A percentile compares a stretch with the other conserved stretches of the same genome.
These are phyloP conservation scores for Ennomos quercinarius DNA, from an alignment of 2,888 invertebrate species.

Conservation along the genomic window DNA sequence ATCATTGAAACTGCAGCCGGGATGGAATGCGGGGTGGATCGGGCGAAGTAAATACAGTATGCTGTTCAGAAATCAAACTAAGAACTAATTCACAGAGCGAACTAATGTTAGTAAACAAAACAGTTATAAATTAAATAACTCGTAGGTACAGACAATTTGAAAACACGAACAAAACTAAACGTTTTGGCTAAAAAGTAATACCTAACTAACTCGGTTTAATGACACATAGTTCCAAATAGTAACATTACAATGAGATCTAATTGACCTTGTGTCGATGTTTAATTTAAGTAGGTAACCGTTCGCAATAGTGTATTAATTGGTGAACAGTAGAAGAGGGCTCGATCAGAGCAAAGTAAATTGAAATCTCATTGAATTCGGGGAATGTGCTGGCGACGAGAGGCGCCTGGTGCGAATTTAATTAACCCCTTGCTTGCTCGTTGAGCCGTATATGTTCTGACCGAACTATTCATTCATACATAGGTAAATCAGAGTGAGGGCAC, in stretches of 20 bases:
- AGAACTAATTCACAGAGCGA: constrained; percentile 15
- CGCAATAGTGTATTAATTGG: constrained; percentile 67
- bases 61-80: constrained; percentile 46
- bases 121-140: too few species aligned
- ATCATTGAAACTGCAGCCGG: constrained; percentile 80
- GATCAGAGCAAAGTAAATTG: constrained; percentile 81
- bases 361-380: constrained; percentile 84
- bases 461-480: constrained; percentile 45
- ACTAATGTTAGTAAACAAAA: constrained; percentile 10
- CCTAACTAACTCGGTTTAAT: constrained; percentile 2
- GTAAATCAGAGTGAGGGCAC: constrained; percentile 14
- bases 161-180: too few species aligned
- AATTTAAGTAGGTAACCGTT: constrained; percentile 47
- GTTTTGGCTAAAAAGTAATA: too few species aligned
- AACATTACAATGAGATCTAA: constrained; percentile 20
- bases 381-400: constrained; percentile 79
- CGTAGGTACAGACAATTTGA: too few species aligned
- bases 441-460: constrained; percentile 55
- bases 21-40: constrained; percentile 73
- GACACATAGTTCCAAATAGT: constrained; percentile 20
- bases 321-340: constrained; percentile 63
- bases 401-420: constrained; percentile 84
- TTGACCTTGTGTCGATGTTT: constrained; percentile 45
- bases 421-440: constrained; percentile 80
- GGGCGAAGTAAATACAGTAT: constrained; percentile 58